These are phyloP conservation scores for Alces alces DNA, from an alignment of 2,113 vertebrate genomes.

Conservation along the genomic window DNA sequence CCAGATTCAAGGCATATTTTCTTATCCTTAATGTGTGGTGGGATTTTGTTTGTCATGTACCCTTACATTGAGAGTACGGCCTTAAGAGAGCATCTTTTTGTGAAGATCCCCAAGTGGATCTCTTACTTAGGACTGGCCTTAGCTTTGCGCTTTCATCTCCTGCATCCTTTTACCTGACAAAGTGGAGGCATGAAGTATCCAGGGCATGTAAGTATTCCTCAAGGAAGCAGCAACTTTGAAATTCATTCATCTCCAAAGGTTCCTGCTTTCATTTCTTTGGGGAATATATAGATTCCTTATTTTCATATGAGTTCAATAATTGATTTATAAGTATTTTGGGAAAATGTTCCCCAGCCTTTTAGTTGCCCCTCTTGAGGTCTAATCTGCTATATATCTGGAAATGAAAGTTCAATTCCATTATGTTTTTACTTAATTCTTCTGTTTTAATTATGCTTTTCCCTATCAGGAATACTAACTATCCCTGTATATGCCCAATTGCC, in stretches of 20 bases:
- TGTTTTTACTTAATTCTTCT: neutral
- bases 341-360: neutral
- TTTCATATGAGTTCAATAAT: neutral
- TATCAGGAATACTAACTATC: neutral
- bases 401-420: neutral
- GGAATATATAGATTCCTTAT: neutral
- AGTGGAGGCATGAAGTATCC: neutral
- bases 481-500: neutral
- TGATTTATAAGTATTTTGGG: neutral
- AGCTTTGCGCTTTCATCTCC: neutral
- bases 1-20: neutral
- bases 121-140: neutral
- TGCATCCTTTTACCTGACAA: neutral
- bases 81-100: neutral
- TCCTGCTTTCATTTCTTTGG: neutral
- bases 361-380: neutral
- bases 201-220: neutral
- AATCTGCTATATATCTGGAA: neutral
- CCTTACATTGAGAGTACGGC: neutral
- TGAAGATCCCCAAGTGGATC: too few relatives aligned
- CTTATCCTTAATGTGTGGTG: neutral
- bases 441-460: neutral
- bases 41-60: neutral
- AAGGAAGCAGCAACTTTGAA: neutral
- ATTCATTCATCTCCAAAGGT: neutral